phyloP scores from a whole-genome alignment of 2,113 vertebrate species.

The Gymnobelideus leadbeateri region DNA sequence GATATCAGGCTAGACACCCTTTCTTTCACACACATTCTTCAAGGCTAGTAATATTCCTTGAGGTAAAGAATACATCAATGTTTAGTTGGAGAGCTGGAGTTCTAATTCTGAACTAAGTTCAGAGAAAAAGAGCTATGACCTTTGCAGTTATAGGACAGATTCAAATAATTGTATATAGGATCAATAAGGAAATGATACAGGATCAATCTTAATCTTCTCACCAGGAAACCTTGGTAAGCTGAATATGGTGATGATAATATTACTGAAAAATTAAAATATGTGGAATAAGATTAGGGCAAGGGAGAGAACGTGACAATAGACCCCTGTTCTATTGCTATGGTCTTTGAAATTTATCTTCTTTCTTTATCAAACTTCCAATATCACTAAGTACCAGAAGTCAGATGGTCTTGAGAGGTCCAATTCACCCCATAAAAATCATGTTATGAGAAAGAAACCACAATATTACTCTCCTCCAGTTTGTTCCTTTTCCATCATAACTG shows the following conservation, averaged over 20 bases:
- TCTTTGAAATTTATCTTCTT: background rate
- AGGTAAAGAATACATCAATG: no score
- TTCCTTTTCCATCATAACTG: background rate
- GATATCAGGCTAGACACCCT: background rate
- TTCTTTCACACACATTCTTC: background rate
- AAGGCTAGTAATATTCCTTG: background rate
- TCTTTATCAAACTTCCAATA: background rate
- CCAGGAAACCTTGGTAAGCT: background rate
- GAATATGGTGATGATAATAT: background rate
- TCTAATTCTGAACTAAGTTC: background rate
- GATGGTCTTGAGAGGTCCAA: background rate
- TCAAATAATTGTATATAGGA: background rate
- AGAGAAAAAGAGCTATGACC: background rate
- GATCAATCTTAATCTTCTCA: background rate
- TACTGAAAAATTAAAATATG: background rate
- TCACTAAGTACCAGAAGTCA: background rate
- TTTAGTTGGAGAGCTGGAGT: background rate
- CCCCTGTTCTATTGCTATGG: background rate
- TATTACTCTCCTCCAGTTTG: background rate
- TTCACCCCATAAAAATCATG: background rate
- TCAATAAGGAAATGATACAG: background rate
- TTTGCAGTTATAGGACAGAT: background rate
- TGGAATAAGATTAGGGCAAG: background rate
- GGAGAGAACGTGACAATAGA: background rate
- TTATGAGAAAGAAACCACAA: background rate